phyloP scores from a whole-genome alignment of 2,113 vertebrate species.

The Chauna torquata region DNA sequence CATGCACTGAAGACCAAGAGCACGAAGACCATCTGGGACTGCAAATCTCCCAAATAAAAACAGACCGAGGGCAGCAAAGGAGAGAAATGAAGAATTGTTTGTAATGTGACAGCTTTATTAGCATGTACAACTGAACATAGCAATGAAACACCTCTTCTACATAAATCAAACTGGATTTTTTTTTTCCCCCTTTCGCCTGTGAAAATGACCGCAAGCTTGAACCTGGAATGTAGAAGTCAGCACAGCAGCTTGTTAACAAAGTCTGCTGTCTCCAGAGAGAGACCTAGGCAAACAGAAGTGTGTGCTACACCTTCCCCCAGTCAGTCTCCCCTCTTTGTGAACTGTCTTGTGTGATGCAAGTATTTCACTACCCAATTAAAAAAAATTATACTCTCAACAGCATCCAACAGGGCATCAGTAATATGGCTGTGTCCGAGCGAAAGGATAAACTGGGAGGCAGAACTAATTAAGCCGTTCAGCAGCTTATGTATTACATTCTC shows the following conservation, averaged over 20 bases:
- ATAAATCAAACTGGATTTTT: not conserved
- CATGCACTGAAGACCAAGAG: not conserved
- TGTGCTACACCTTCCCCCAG: fast-evolving
- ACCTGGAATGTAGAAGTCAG: not conserved
- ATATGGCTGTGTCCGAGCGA: fast-evolving
- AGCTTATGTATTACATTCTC: fast-evolving
- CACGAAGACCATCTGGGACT: not conserved
- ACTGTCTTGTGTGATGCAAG: not conserved
- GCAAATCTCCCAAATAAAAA: not conserved
- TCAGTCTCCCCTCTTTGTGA: not conserved
- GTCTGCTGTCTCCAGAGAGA: not conserved
- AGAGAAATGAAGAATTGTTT: not conserved
- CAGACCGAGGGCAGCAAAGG: not conserved
- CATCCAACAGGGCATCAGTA: not conserved
- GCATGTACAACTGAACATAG: not conserved
- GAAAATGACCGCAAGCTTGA: not conserved
- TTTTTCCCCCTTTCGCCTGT: not conserved
- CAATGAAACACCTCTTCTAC: not conserved
- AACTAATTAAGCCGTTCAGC: not conserved
- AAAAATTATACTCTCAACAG: not conserved
- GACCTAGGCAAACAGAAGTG: not conserved
- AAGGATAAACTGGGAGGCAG: not conserved
- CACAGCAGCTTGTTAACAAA: not conserved
- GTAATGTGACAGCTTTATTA: not conserved
- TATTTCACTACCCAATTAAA: not conserved